These are phyloP conservation scores for Australoheros scitulus DNA, from an alignment of 2,113 vertebrate species.

Conservation along the genomic window DNA sequence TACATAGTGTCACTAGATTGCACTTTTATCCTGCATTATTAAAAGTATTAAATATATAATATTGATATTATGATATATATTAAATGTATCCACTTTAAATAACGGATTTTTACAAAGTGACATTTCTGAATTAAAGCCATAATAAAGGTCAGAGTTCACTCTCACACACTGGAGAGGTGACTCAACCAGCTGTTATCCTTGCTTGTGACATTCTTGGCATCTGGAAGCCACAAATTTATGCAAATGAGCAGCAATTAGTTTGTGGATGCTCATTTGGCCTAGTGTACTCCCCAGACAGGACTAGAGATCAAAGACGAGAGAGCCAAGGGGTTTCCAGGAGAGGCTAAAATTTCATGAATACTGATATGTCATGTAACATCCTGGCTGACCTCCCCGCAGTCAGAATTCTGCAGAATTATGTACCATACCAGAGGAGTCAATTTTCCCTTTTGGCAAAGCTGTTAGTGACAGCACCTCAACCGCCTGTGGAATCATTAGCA, in stretches of 20 bases:
- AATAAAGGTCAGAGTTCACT: conserved; percentile 34
- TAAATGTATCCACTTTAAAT: neutral
- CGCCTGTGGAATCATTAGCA: conserved; percentile 58
- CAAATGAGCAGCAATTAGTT: conserved; percentile 50
- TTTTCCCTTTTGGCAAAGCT: conserved; percentile 31
- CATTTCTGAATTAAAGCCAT: conserved; percentile 8
- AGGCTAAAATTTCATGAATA: conserved; percentile 38
- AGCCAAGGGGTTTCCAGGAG: neutral
- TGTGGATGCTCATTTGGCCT: conserved; percentile 48
- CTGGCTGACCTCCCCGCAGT: conserved; percentile 34
- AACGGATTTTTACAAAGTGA: neutral
- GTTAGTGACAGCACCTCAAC: conserved; percentile 47
- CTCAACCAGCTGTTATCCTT: conserved; percentile 43
- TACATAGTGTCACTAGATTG: neutral
- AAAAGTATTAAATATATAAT: neutral
- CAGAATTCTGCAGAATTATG: conserved; percentile 7
- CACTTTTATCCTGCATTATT: neutral
- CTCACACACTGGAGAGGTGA: neutral
- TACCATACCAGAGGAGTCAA: conserved; percentile 39
- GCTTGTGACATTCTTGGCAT: conserved; percentile 29
- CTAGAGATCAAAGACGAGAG: conserved; percentile 26
- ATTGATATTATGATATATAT: no score
- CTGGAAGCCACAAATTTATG: conserved; percentile 51
- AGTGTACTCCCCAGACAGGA: conserved; percentile 39
- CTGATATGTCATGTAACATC: conserved; percentile 22